Conservation (phyloP, 2,888 invertebrate species). For the Troides helena region DNA sequence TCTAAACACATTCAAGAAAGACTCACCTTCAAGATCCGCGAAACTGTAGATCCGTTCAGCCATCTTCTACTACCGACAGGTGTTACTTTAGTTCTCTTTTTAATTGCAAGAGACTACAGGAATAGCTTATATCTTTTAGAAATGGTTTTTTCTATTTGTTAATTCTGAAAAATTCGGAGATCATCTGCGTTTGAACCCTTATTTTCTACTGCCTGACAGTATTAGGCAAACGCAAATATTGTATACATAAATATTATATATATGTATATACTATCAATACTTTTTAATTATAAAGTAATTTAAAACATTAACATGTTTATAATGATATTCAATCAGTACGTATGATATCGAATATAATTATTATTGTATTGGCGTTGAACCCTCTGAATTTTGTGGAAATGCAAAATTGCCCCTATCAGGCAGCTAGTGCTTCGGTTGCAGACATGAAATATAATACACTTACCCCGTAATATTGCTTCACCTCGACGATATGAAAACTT, state of each 20-base stretch:
- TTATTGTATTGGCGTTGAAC: constrained; percentile 13
- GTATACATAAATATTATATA: neutral
- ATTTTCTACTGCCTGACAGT: no score
- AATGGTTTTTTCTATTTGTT: no score
- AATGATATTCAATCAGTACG: neutral
- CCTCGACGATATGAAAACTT: constrained; percentile 78
- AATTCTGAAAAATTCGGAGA: no score
- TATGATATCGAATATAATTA: neutral
- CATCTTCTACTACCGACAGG: no score
- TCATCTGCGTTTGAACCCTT: no score
- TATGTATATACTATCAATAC: neutral
- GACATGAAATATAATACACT: constrained; percentile 75
- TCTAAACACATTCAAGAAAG: no score
- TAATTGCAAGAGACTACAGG: no score
- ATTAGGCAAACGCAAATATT: neutral
- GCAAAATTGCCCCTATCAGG: constrained; percentile 46
- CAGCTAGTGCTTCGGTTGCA: constrained; percentile 53
- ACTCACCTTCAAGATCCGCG: no score
- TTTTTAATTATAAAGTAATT: neutral
- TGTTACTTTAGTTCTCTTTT: no score
- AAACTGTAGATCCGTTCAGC: no score
- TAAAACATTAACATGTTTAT: neutral
- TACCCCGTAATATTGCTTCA: constrained; percentile 74
- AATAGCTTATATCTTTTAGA: no score
- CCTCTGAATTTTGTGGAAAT: constrained; percentile 24